Base-by-base conservation (phyloP, 2,797 vertebrate genomes). In the Arctocebus calabarensis region DNA sequence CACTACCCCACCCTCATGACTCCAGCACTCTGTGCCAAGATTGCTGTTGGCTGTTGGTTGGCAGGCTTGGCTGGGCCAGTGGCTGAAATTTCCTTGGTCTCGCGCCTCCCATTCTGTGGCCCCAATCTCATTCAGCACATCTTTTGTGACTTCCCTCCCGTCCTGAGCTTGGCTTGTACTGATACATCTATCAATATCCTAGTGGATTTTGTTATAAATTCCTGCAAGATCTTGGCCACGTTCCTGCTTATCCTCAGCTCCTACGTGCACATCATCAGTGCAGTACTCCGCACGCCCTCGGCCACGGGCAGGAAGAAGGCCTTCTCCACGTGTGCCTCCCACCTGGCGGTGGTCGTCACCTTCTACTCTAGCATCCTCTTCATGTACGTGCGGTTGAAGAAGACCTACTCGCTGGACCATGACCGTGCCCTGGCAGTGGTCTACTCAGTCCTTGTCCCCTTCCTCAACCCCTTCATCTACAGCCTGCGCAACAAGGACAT, bases 381-480 rank as follows among this genome's bases (percentile, higher is more conserved):
- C 87, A 98, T 98, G 97, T 98, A 98, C 0, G 97, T 98, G 52
- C 82, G 97, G 14, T 70, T 98, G 73, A 98, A 93, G 43, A 97
- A 96, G 66, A 98, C 97, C 71, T 98, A 98, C 71, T 98, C 97
- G 1, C 84, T 98, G 37, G 95, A 97, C 82, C 98, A 95, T 0
- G 97, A 98, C 64, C 32, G 95, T 19, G 96, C 93, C 3, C 81
- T 98, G 59, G 97, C 97, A 0, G 94, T 97, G 45, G 70, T 98
- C 77, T 98, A 98, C 27, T 97, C 95, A 0, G 88, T 97, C 96
- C 55, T 97, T 20, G 99, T 99, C 1, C 98, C 98, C 1, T 98
- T 99, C 95, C 96, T 98, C 13, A 99, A 99, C 70, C 99, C 98
- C 7, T 90, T 99, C 32, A 98, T 99, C 52, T 99, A 99, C 25